Percentiles rank a stretch among this genome's conserved stretches.
Conservation (phyloP, 2,888 invertebrate genomes). For the Caenorhabditis sp. region DNA sequence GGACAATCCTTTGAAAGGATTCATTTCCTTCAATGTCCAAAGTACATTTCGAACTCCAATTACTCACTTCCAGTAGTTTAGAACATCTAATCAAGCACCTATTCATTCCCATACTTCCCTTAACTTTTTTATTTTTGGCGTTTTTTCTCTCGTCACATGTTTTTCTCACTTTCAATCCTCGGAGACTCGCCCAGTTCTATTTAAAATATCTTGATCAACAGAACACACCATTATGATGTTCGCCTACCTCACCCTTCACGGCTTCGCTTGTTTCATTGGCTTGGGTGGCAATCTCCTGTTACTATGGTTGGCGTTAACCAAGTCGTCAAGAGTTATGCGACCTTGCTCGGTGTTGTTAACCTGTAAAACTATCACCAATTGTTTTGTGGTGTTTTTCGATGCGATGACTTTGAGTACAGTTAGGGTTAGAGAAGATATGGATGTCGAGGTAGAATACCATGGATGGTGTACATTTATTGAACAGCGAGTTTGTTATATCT, state of each 20-base stretch:
- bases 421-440: neutral
- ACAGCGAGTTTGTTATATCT: neutral
- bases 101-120: too few relatives aligned
- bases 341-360: neutral
- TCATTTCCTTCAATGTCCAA: too few relatives aligned
- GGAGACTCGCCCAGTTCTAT: too few relatives aligned
- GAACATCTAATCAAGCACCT: too few relatives aligned
- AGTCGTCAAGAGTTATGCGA: neutral
- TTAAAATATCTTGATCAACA: too few relatives aligned
- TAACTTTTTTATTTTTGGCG: too few relatives aligned
- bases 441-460: neutral
- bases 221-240: too few relatives aligned
- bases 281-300: neutral
- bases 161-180: too few relatives aligned
- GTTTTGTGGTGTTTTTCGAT: neutral
- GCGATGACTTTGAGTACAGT: neutral
- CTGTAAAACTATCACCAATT: neutral
- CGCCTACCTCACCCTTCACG: neutral
- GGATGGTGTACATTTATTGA: neutral
- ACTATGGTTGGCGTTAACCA: neutral
- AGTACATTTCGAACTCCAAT: too few relatives aligned
- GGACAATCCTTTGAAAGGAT: too few relatives aligned
- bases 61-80: too few relatives aligned
- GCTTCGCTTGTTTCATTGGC: neutral
- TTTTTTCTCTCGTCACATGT: too few relatives aligned